Conservation (phyloP, 2,113 vertebrate species). For the Thamnaconus septentrionalis region DNA sequence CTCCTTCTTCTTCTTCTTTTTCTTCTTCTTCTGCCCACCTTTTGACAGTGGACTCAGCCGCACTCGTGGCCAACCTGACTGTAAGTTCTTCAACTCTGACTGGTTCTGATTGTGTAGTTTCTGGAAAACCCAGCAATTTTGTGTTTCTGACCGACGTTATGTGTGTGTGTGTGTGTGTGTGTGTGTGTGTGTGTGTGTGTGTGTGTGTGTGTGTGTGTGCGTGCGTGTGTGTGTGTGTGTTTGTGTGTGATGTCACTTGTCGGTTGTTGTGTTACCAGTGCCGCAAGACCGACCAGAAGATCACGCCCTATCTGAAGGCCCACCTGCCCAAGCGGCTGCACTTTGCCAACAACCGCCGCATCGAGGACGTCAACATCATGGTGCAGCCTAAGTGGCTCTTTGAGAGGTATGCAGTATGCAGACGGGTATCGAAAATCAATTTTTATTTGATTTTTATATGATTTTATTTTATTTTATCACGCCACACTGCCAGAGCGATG, state of each 20-base stretch:
- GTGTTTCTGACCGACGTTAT: too few relatives aligned
- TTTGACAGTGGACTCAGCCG: constrained; percentile 65
- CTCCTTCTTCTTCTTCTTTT: background rate
- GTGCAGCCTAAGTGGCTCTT: constrained; percentile 75
- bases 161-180: too few relatives aligned
- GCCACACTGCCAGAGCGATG: too few relatives aligned
- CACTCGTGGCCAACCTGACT: constrained; percentile 74
- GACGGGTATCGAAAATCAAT: too few relatives aligned
- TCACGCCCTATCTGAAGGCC: constrained; percentile 74
- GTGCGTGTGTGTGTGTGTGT: too few relatives aligned
- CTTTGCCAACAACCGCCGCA: constrained; percentile 76
- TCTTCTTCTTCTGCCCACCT: background rate
- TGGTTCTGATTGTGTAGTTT: too few relatives aligned
- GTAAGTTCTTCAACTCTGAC: constrained; percentile 46
- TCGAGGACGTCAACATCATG: constrained; percentile 74
- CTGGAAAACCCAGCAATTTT: too few relatives aligned
- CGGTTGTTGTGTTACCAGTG: constrained; percentile 63
- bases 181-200: too few relatives aligned
- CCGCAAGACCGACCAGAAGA: constrained; percentile 65
- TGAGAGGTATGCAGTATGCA: constrained; percentile 60
- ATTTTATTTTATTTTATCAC: too few relatives aligned
- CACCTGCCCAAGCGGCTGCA: constrained; percentile 79
- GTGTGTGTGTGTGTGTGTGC: too few relatives aligned
- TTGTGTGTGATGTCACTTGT: too few relatives aligned
- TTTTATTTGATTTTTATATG: too few relatives aligned